phyloP scores from a whole-genome alignment of 2,113 vertebrate species.

The Podocnemis expansa region DNA sequence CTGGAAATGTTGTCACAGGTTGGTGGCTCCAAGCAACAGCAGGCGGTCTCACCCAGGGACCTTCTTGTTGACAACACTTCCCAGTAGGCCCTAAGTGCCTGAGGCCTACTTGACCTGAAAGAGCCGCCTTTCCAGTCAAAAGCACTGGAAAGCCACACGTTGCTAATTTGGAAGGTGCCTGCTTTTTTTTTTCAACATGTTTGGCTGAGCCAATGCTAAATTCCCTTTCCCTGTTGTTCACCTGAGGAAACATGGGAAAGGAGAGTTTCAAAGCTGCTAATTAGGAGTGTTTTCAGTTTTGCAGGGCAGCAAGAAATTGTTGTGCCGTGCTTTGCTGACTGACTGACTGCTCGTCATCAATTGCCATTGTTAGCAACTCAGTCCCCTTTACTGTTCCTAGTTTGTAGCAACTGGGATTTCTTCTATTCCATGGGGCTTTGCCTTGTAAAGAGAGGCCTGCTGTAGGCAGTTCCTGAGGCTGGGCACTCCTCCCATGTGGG shows the following conservation, averaged over 20 bases:
- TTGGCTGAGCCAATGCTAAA: neutral
- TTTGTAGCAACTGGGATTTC: neutral
- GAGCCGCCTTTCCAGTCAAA: neutral
- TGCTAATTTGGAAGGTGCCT: neutral
- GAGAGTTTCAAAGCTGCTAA: slow-evolving; percentile 23
- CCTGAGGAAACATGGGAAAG: slow-evolving; percentile 22
- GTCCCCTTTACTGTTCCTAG: neutral
- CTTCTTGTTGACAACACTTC: neutral
- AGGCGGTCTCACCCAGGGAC: neutral
- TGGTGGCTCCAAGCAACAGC: neutral
- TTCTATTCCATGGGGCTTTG: neutral
- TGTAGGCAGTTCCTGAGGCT: neutral
- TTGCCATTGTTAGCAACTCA: neutral
- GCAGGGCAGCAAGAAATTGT: slow-evolving; percentile 11
- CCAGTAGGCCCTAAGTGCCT: too few relatives aligned
- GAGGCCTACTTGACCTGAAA: neutral
- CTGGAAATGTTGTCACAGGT: neutral
- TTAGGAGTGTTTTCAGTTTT: neutral
- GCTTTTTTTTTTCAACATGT: slow-evolving; percentile 25
- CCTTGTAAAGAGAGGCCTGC: neutral
- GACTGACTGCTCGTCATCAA: neutral
- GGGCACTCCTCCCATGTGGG: neutral
- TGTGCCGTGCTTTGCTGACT: neutral
- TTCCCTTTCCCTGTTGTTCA: neutral
- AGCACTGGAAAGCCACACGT: neutral